These are phyloP conservation scores for Chrysomela aeneicollis DNA, from an alignment of 2,888 invertebrate genomes.

Conservation along the genomic window DNA sequence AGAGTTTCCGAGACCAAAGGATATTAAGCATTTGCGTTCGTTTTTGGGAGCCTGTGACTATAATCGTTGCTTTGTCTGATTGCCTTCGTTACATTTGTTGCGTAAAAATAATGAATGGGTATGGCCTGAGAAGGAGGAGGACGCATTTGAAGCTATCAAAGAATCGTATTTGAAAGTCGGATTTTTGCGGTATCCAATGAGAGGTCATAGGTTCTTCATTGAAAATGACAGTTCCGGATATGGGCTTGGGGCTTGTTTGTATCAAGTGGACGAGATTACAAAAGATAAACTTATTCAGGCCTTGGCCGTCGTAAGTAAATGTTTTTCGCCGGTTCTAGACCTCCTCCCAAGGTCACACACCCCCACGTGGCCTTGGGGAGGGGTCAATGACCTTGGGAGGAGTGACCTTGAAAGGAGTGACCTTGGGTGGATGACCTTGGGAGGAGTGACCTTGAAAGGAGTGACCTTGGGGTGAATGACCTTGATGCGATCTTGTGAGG, in stretches of 20 bases:
- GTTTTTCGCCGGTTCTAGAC: no score
- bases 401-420: no score
- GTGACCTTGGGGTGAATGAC: no score
- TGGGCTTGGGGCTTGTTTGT: slow-evolving; percentile 23
- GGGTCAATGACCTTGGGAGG: no score
- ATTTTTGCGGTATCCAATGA: slow-evolving; percentile 15
- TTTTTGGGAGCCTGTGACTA: slow-evolving; percentile 15
- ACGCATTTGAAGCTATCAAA: slow-evolving; percentile 21
- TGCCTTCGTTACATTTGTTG: slow-evolving; percentile 20
- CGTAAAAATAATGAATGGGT: slow-evolving; percentile 24
- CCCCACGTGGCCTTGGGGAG: no score
- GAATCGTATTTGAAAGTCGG: slow-evolving; percentile 4
- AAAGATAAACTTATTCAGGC: slow-evolving; percentile 3
- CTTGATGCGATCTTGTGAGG: no score
- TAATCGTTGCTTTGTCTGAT: slow-evolving; percentile 8
- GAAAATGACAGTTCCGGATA: slow-evolving; percentile 19
- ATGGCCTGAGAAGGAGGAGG: slow-evolving; percentile 19
- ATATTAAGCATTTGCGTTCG: background rate
- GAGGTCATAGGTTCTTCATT: slow-evolving; percentile 16
- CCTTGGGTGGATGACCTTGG: no score
- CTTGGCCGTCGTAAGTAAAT: no score
- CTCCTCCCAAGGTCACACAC: no score
- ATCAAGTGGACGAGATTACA: slow-evolving; percentile 9
- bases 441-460: no score
- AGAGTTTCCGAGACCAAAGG: slow-evolving; percentile 7